phyloP scores from a whole-genome alignment of 2,113 vertebrate species.

The Erythrocebus patas region DNA sequence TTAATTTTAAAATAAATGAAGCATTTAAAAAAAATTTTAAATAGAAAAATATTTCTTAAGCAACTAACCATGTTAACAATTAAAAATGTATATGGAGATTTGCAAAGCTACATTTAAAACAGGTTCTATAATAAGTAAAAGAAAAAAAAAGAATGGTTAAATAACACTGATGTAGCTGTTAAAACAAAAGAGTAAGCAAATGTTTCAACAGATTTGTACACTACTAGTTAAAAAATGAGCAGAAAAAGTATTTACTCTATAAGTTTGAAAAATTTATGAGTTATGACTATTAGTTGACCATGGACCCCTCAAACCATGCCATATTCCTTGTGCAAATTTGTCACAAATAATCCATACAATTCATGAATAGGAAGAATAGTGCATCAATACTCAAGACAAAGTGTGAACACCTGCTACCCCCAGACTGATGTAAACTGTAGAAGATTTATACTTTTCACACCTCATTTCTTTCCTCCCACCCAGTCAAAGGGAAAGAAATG shows the following conservation, averaged over 20 bases:
- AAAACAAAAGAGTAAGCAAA: neutral
- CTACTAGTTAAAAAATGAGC: neutral
- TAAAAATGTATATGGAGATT: neutral
- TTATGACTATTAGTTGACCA: neutral
- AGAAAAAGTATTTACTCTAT: neutral
- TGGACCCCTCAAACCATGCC: neutral
- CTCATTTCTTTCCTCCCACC: neutral
- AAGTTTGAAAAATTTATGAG: neutral
- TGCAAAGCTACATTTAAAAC: neutral
- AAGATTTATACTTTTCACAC: neutral
- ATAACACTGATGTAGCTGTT: neutral
- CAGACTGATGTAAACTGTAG: neutral
- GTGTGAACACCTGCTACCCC: neutral
- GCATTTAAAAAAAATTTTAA: neutral
- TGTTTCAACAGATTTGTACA: neutral
- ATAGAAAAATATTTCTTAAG: neutral
- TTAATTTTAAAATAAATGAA: neutral
- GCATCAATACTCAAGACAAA: neutral
- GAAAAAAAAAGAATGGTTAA: neutral
- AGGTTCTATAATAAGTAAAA: neutral
- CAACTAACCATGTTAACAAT: neutral
- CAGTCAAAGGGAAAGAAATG: neutral
- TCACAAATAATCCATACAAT: neutral
- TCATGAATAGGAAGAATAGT: neutral
- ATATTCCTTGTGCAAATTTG: neutral